These are phyloP conservation scores for Augochlorella aurata DNA, from an alignment of 2,888 invertebrate genomes.

Conservation along the genomic window DNA sequence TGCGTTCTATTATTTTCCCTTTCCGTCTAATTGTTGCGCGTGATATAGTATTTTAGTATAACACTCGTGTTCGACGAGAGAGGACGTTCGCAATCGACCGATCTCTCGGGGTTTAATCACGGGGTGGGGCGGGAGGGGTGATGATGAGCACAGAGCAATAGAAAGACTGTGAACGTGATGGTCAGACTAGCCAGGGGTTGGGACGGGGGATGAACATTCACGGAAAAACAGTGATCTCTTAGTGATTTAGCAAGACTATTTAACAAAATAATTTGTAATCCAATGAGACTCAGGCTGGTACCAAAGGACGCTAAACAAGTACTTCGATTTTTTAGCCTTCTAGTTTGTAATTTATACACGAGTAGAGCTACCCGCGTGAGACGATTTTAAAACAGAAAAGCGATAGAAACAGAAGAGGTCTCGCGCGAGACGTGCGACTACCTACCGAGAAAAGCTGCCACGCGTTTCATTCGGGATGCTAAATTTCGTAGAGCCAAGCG, in stretches of 20 bases:
- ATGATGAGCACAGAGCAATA: constrained; percentile 40
- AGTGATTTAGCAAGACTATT: constrained; percentile 72
- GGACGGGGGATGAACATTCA: constrained; percentile 18
- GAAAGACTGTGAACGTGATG: constrained; percentile 40
- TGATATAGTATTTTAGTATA: constrained; percentile 41
- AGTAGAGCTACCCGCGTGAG: constrained; percentile 55
- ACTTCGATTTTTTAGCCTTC: constrained; percentile 65
- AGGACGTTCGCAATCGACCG: not conserved
- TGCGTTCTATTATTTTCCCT: constrained; percentile 2
- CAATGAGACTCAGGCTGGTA: constrained; percentile 74
- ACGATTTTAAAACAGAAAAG: constrained; percentile 12
- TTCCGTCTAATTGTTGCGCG: constrained; percentile 36
- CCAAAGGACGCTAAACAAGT: constrained; percentile 71
- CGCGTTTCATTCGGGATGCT: constrained; percentile 1
- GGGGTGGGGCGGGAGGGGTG: not conserved
- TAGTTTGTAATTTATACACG: constrained; percentile 66
- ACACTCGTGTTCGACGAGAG: constrained; percentile 2
- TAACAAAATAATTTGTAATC: constrained; percentile 72
- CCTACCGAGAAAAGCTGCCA: constrained; percentile 30
- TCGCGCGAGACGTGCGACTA: constrained; percentile 61
- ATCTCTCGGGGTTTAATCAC: not conserved
- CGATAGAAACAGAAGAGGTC: constrained; percentile 3
- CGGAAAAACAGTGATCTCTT: constrained; percentile 65
- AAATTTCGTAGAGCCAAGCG: not conserved
- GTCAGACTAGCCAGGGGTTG: not conserved